phyloP scores from a whole-genome alignment of 2,113 vertebrate genomes.

The Meles meles region DNA sequence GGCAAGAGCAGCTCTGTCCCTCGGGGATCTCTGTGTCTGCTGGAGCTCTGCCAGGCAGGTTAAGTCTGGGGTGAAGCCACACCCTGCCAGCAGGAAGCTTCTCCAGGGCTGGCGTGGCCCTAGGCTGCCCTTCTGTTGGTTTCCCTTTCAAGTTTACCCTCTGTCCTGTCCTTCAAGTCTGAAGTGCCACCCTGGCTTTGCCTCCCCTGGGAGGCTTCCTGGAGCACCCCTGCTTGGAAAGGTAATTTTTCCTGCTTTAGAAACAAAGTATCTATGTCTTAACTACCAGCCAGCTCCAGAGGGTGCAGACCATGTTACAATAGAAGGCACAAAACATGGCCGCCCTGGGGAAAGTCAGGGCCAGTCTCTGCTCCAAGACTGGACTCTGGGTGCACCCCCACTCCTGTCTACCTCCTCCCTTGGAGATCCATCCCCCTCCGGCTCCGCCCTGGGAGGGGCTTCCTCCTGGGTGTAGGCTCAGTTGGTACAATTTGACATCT shows the following conservation, averaged over 20 bases:
- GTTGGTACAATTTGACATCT: neutral
- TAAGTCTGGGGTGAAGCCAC: neutral
- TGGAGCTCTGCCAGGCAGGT: fast-evolving
- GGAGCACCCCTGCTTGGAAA: neutral
- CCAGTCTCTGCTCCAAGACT: neutral
- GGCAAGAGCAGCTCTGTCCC: neutral
- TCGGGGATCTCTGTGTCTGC: neutral
- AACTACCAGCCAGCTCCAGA: neutral
- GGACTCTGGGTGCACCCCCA: neutral
- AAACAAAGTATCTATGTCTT: neutral
- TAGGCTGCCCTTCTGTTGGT: too few species aligned
- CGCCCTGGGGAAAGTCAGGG: neutral
- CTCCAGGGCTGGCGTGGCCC: neutral
- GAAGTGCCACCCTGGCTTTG: neutral
- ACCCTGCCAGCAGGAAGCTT: neutral
- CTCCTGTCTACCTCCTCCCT: neutral
- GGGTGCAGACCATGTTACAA: neutral
- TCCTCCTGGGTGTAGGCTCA: neutral
- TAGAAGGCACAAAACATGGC: neutral
- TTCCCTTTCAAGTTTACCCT: too few species aligned
- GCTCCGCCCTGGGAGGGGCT: neutral
- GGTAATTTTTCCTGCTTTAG: neutral
- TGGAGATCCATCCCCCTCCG: fast-evolving
- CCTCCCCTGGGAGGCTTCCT: neutral
- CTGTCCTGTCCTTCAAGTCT: neutral